Conservation (phyloP, 2,797 vertebrate genomes). For the Anguilla obscura region DNA sequence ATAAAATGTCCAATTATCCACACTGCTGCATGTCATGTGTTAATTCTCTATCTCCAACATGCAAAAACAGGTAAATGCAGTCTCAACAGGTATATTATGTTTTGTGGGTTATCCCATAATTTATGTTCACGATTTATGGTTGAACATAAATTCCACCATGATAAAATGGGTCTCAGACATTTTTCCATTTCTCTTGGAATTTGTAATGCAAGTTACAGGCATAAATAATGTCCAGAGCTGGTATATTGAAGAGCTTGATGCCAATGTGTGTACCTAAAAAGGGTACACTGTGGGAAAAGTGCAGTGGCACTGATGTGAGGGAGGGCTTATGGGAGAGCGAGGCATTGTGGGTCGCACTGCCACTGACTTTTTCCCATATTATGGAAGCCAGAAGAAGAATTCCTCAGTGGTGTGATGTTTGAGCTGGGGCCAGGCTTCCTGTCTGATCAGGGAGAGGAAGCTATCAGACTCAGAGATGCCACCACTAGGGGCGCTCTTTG, state of each 20-base stretch:
- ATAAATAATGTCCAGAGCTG: neutral
- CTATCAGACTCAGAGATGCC: neutral
- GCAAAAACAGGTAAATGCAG: neutral
- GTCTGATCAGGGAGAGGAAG: neutral
- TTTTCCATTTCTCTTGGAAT: neutral
- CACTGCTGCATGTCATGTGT: neutral
- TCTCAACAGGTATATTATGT: neutral
- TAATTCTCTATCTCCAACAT: neutral
- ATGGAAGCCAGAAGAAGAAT: neutral
- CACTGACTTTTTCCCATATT: neutral
- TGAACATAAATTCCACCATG: neutral
- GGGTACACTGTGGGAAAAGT: neutral
- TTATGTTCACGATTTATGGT: neutral
- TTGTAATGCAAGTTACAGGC: neutral
- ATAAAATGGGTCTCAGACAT: neutral
- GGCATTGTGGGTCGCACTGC: neutral
- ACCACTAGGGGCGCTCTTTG: constrained; percentile 15
- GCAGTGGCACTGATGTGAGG: neutral
- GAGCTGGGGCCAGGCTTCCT: constrained; percentile 17
- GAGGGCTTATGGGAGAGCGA: neutral
- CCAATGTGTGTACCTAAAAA: neutral
- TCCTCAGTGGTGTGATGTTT: constrained; percentile 11
- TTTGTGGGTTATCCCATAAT: neutral
- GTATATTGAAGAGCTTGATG: neutral
- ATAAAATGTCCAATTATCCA: neutral